A percentile compares a stretch with the other conserved stretches of the same genome.
Conservation (phyloP, 2,888 invertebrate genomes). For the Cotesia congregata region DNA sequence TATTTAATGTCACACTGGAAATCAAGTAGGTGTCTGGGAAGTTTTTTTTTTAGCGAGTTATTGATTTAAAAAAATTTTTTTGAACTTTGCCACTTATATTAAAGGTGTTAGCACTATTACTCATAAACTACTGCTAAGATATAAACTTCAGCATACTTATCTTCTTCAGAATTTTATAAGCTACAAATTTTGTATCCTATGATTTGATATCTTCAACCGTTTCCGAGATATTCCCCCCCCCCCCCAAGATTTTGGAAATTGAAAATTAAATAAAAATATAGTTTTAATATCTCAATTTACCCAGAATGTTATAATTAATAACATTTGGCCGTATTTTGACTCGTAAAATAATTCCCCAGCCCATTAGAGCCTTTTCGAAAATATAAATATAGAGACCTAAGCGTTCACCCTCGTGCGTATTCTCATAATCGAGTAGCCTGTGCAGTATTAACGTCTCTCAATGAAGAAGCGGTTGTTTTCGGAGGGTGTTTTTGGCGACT, state of each 20-base stretch:
- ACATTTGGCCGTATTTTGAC: neutral
- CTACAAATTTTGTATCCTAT: neutral
- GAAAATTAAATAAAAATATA: neutral
- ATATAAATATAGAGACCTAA: neutral
- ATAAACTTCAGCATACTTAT: neutral
- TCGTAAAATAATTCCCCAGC: constrained; percentile 8
- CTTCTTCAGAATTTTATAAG: neutral
- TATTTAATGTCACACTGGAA: too few relatives aligned
- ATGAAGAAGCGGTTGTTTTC: constrained; percentile 58
- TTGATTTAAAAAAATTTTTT: neutral
- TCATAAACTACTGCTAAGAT: neutral
- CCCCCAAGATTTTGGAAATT: neutral
- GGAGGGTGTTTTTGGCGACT: constrained; percentile 16
- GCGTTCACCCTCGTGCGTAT: constrained; percentile 5
- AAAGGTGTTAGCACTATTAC: neutral
- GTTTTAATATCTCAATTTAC: neutral
- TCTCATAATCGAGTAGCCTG: constrained; percentile 54
- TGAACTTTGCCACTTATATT: neutral
- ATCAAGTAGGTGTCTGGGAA: too few relatives aligned
- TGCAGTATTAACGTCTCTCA: constrained; percentile 72
- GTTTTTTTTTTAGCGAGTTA: too few relatives aligned
- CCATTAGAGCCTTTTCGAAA: constrained; percentile 8
- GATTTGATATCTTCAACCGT: neutral
- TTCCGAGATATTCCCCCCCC: neutral
- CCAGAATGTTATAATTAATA: neutral